phyloP scores from a whole-genome alignment of 2,888 invertebrate genomes.

The Glaucopsyche alexis region DNA sequence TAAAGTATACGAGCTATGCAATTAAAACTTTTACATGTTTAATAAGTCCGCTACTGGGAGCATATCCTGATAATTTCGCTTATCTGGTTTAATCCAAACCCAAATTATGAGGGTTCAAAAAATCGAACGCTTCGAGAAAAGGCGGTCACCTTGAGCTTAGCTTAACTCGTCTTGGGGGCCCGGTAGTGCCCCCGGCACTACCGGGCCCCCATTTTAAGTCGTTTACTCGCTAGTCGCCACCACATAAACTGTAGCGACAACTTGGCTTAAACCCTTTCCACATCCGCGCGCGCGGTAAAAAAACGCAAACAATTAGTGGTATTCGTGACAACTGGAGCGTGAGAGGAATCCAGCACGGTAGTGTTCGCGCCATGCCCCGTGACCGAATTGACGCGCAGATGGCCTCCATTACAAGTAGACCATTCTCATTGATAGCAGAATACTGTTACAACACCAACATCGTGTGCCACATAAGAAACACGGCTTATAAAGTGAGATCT shows the following conservation, averaged over 20 bases:
- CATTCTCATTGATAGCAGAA: slow-evolving; percentile 40
- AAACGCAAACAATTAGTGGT: slow-evolving; percentile 72
- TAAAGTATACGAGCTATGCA: too few species aligned
- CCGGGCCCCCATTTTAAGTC: too few species aligned
- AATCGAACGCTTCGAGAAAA: too few species aligned
- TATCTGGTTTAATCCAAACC: too few species aligned
- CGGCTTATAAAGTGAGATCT: not conserved
- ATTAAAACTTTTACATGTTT: too few species aligned
- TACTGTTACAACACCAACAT: slow-evolving; percentile 18
- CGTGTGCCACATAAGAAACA: slow-evolving; percentile 9
- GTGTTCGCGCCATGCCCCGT: slow-evolving; percentile 64
- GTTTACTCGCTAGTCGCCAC: not conserved
- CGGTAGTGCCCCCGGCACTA: too few species aligned
- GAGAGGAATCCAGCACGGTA: slow-evolving; percentile 73
- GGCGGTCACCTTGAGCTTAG: too few species aligned
- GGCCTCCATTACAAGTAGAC: slow-evolving; percentile 50
- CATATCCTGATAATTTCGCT: too few species aligned
- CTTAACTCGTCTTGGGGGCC: too few species aligned
- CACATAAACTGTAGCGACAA: not conserved
- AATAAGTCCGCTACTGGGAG: too few species aligned
- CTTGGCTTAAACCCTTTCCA: slow-evolving; percentile 42
- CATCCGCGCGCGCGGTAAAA: slow-evolving; percentile 54
- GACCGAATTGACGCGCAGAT: slow-evolving; percentile 57
- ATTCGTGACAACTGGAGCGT: slow-evolving; percentile 76
- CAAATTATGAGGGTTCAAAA: too few species aligned